phyloP scores from a whole-genome alignment of 2,797 vertebrate genomes.

The Pangasius sanitwongsei region DNA sequence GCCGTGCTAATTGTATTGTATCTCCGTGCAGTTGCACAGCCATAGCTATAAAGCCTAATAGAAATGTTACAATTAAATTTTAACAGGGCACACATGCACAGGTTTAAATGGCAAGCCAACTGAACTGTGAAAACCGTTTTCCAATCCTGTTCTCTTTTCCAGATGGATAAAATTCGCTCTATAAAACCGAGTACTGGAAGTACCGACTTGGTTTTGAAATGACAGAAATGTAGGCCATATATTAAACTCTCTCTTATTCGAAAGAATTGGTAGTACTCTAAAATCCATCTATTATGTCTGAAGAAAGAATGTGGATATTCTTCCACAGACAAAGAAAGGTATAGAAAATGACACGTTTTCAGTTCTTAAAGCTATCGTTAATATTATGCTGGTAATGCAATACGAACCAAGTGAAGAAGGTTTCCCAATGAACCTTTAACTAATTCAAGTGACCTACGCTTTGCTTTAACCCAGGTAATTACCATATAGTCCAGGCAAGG shows the following conservation, averaged over 20 bases:
- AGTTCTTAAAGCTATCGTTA: too few relatives aligned
- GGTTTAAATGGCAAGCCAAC: background rate
- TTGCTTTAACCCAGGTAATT: too few relatives aligned
- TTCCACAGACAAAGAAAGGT: too few relatives aligned
- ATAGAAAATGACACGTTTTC: too few relatives aligned
- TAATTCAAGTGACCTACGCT: too few relatives aligned
- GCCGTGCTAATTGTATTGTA: background rate
- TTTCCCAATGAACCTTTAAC: too few relatives aligned
- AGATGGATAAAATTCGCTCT: constrained; percentile 2
- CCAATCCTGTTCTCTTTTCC: background rate
- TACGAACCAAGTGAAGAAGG: too few relatives aligned
- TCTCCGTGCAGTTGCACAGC: background rate
- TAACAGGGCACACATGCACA: background rate
- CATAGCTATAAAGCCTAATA: background rate
- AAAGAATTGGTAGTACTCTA: too few relatives aligned
- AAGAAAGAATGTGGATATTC: too few relatives aligned
- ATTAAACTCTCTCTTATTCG: background rate
- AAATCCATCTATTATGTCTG: too few relatives aligned
- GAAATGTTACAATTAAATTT: background rate
- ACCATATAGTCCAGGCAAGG: too few relatives aligned
- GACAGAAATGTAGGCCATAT: background rate
- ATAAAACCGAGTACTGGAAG: background rate
- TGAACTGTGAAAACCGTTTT: constrained; percentile 9
- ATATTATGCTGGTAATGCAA: too few relatives aligned
- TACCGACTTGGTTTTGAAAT: background rate